Conservation (phyloP, 2,797 vertebrate genomes). For the Carduelis carduelis region DNA sequence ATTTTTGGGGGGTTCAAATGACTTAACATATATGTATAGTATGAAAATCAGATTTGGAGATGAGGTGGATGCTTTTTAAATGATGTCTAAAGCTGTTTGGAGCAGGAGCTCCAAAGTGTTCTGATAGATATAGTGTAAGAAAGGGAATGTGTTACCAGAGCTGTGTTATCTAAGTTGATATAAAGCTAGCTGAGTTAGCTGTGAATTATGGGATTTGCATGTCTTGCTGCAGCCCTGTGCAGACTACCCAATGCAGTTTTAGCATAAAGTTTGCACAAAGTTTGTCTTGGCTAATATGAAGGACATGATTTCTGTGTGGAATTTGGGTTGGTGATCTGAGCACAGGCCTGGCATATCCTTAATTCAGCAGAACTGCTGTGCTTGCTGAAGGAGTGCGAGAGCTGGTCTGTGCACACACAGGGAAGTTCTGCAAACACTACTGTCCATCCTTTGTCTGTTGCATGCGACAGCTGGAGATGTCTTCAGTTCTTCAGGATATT, state of each 20-base stretch:
- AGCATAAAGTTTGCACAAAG: neutral
- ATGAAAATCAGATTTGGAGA: neutral
- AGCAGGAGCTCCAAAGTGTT: neutral
- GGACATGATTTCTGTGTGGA: neutral
- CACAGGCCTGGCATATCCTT: accelerated
- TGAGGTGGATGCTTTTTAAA: neutral
- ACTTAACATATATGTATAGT: neutral
- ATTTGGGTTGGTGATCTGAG: neutral
- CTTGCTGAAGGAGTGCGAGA: neutral
- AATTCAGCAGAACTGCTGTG: neutral
- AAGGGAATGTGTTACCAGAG: neutral
- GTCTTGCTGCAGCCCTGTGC: neutral
- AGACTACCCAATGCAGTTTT: neutral
- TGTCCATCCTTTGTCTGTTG: neutral
- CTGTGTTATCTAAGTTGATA: neutral
- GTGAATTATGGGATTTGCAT: neutral
- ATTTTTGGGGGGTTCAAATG: neutral
- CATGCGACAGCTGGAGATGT: accelerated
- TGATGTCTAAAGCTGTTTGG: neutral
- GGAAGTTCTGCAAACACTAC: neutral
- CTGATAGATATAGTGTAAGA: neutral
- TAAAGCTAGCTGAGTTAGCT: neutral
- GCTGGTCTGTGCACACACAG: neutral
- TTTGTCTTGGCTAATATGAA: neutral
- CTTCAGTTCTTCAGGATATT: neutral